phyloP scores from a whole-genome alignment of 2,113 vertebrate species.

The Terrapene triunguis region DNA sequence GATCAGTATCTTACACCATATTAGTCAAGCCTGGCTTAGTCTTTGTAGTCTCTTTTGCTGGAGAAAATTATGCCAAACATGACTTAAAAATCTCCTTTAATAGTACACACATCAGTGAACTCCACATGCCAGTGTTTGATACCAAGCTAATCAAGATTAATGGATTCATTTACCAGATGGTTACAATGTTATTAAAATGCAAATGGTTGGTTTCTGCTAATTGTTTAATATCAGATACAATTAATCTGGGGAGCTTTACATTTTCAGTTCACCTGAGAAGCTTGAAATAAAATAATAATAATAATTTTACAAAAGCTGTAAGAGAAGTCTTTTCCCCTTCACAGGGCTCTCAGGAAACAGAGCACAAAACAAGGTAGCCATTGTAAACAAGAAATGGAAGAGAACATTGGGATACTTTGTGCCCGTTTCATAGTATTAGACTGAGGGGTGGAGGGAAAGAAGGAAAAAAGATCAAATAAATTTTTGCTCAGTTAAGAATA shows the following conservation, averaged over 20 bases:
- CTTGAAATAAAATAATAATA: constrained; percentile 10
- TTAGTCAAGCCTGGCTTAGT: too few species aligned
- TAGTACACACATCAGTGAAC: constrained; percentile 79
- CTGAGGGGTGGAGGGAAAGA: neutral
- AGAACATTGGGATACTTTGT: neutral
- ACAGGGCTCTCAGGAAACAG: constrained; percentile 34
- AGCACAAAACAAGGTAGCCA: constrained; percentile 38
- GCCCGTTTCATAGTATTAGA: neutral
- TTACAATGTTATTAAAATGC: constrained; percentile 98
- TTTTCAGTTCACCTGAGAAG: constrained; percentile 70
- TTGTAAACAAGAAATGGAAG: neutral
- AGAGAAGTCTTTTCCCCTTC: constrained; percentile 13
- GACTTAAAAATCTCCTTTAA: constrained; percentile 59
- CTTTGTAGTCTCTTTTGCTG: constrained; percentile 36
- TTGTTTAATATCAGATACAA: constrained; percentile 91
- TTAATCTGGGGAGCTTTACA: constrained; percentile 85
- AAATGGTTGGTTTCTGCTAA: constrained; percentile 95
- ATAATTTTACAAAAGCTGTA: neutral
- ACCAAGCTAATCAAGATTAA: constrained; percentile 96
- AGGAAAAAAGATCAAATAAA: neutral
- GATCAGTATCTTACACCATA: too few species aligned
- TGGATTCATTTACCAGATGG: constrained; percentile 92
- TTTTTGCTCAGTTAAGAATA: neutral
- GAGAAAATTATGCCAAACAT: constrained; percentile 54
- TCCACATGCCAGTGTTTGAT: constrained; percentile 81